Evolutionary conservation across 2,113 vertebrate genomes (phyloP).

Genomic region (Verasper variegatus): DNA sequence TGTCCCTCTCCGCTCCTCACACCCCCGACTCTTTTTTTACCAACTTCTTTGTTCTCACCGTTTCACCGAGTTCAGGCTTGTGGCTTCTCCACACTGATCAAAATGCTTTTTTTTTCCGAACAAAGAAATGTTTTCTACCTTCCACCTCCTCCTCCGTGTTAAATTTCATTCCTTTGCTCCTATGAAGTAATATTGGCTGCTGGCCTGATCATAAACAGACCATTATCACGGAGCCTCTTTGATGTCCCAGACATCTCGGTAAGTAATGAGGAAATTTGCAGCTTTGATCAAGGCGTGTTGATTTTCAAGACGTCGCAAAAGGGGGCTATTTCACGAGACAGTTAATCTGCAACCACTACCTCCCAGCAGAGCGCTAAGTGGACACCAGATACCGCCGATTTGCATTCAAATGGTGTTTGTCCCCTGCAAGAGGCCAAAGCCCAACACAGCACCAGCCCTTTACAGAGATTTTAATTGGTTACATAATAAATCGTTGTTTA

Average conservation of each 20-base stretch:
- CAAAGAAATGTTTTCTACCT: neutral
- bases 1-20: neutral
- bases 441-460: neutral
- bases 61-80: neutral
- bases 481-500: constrained; percentile 43
- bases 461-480: constrained; percentile 36
- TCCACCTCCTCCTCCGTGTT: constrained; percentile 8
- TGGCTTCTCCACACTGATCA: constrained; percentile 2
- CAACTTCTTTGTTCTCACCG: neutral
- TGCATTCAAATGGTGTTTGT: constrained; percentile 42
- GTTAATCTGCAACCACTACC: constrained; percentile 42
- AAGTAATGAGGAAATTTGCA: constrained; percentile 55
- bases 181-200: constrained; percentile 19
- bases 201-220: constrained; percentile 39
- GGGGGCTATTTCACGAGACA: constrained; percentile 28
- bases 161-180: constrained; percentile 20
- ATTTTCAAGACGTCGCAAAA: constrained; percentile 28
- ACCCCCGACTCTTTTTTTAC: neutral
- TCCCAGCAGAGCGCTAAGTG: constrained; percentile 49
- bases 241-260: constrained; percentile 40
- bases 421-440: constrained; percentile 14
- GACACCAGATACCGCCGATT: constrained; percentile 46
- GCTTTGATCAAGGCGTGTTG: constrained; percentile 36
- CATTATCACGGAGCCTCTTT: constrained; percentile 37
- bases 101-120: constrained; percentile 6